phyloP scores from a whole-genome alignment of 2,888 invertebrate genomes.

The Hylaea fasciaria region DNA sequence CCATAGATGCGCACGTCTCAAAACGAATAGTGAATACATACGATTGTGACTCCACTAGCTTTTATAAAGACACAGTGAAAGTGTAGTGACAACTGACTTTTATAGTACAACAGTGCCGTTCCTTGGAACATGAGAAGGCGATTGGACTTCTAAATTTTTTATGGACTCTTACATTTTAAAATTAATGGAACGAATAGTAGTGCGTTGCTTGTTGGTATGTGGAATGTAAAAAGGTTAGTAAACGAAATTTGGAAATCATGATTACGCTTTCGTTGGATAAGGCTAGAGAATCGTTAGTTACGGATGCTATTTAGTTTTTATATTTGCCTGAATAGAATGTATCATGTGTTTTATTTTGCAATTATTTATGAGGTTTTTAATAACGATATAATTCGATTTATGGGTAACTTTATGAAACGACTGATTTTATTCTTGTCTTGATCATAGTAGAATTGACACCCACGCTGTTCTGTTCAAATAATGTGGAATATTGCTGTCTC shows the following conservation, averaged over 20 bases:
- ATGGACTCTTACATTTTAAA: slow-evolving; percentile 63
- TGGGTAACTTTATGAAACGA: slow-evolving; percentile 4
- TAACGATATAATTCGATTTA: slow-evolving; percentile 1
- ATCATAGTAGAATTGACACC: neutral
- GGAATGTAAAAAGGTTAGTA: slow-evolving; percentile 70
- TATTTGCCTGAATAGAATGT: slow-evolving; percentile 44
- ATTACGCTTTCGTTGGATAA: slow-evolving; percentile 74
- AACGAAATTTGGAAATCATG: slow-evolving; percentile 60
- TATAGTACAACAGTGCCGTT: slow-evolving; percentile 60
- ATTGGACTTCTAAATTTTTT: slow-evolving; percentile 71
- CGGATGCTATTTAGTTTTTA: slow-evolving; percentile 65
- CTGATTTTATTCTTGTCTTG: slow-evolving; percentile 17
- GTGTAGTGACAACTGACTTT: slow-evolving; percentile 59
- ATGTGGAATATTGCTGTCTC: neutral
- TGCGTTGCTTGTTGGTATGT: slow-evolving; percentile 76
- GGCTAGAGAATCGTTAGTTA: slow-evolving; percentile 74
- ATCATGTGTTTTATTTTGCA: slow-evolving; percentile 28
- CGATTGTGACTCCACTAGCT: slow-evolving; percentile 61
- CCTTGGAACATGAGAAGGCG: slow-evolving; percentile 80
- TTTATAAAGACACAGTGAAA: slow-evolving; percentile 57
- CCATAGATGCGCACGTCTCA: slow-evolving; percentile 58
- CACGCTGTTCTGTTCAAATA: neutral
- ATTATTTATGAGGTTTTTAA: slow-evolving; percentile 27
- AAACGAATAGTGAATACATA: slow-evolving; percentile 57
- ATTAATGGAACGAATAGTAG: slow-evolving; percentile 68